phyloP scores from a whole-genome alignment of 2,888 invertebrate species.

The Limnephilus lunatus region DNA sequence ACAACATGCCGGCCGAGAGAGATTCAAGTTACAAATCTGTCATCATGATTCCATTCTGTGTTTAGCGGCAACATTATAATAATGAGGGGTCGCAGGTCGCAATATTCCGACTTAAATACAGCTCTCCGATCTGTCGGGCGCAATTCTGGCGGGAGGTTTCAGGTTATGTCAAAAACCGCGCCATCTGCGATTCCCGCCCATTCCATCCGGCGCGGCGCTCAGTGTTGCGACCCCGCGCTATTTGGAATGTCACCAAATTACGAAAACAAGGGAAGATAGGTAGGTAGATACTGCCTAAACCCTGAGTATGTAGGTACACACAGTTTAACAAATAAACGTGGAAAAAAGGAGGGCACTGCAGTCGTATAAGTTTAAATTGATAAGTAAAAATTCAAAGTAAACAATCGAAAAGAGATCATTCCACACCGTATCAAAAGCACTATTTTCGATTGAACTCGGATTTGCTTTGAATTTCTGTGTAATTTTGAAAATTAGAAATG shows the following conservation, averaged over 20 bases:
- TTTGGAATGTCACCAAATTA: constrained; percentile 58
- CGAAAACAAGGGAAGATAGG: constrained; percentile 52
- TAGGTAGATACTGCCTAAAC: neutral
- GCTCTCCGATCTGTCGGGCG: constrained; percentile 44
- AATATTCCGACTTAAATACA: constrained; percentile 44
- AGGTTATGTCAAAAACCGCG: constrained; percentile 59
- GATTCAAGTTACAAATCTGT: constrained; percentile 57
- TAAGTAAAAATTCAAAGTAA: too few species aligned
- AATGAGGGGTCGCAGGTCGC: constrained; percentile 47
- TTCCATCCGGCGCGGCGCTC: constrained; percentile 55
- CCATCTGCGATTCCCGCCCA: constrained; percentile 64
- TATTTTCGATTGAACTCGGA: too few species aligned
- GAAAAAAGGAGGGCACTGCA: neutral
- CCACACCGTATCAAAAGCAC: too few species aligned
- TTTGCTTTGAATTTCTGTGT: too few species aligned
- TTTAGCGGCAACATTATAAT: constrained; percentile 18
- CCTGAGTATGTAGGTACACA: neutral
- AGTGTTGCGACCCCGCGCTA: constrained; percentile 58
- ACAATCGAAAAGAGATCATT: too few species aligned
- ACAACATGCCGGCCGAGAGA: constrained; percentile 30
- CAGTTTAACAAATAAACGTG: neutral
- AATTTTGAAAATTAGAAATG: too few species aligned
- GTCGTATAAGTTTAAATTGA: neutral
- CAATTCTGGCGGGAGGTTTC: constrained; percentile 57
- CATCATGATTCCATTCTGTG: constrained; percentile 50